These are phyloP conservation scores for Hemaris fuciformis DNA, from an alignment of 2,888 invertebrate species.

Conservation along the genomic window DNA sequence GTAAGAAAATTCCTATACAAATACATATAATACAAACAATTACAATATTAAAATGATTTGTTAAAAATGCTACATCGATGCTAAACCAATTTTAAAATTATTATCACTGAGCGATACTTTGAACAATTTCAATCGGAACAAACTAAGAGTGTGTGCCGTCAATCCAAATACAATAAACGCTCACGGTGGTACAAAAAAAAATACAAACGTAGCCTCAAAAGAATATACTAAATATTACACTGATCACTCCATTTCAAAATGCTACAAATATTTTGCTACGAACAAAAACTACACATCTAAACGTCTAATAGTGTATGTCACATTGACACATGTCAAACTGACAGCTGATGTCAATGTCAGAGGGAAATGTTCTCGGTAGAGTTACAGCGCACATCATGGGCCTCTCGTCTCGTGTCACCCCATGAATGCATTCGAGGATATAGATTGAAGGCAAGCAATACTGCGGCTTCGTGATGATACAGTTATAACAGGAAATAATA, in stretches of 20 bases:
- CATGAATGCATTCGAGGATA: background rate
- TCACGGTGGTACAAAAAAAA: constrained; percentile 34
- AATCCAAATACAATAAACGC: background rate
- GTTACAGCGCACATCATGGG: background rate
- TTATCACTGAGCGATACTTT: constrained; percentile 24
- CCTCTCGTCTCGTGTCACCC: background rate
- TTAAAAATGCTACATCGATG: background rate
- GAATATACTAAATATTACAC: constrained; percentile 37
- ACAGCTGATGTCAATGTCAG: constrained; percentile 3
- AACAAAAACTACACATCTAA: constrained; percentile 28
- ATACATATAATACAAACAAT: constrained; percentile 1
- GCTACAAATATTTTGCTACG: constrained; percentile 29
- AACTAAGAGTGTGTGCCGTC: background rate
- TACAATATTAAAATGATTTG: constrained; percentile 14
- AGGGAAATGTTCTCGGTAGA: background rate
- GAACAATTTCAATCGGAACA: constrained; percentile 3
- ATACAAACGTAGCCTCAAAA: constrained; percentile 45
- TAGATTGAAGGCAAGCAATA: constrained; percentile 1
- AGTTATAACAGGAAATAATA: background rate
- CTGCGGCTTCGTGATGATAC: constrained; percentile 6
- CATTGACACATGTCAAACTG: constrained; percentile 17
- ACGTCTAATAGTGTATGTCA: constrained; percentile 29
- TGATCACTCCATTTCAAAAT: constrained; percentile 35
- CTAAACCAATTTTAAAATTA: constrained; percentile 12
- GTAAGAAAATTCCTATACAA: constrained; percentile 3